Conservation (phyloP, 2,888 invertebrate species). For the Bembecia ichneumoniformis region DNA sequence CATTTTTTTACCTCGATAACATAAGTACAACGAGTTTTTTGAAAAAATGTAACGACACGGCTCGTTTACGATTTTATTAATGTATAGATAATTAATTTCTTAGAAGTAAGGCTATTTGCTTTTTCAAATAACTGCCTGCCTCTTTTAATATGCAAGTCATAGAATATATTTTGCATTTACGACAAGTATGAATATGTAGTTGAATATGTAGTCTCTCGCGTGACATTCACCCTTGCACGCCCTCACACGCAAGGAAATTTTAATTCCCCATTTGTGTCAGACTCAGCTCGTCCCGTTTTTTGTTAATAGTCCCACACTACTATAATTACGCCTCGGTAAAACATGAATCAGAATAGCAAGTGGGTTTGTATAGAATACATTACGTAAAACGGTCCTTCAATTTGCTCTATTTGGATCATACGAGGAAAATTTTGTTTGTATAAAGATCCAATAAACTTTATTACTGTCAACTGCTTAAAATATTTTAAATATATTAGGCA, state of each 20-base stretch:
- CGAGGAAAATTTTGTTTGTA: no score
- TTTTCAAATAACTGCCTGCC: neutral
- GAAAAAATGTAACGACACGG: no score
- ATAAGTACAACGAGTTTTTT: no score
- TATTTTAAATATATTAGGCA: no score
- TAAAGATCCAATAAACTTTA: no score
- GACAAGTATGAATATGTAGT: neutral
- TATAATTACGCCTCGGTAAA: neutral
- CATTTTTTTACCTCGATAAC: no score
- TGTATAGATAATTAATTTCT: neutral
- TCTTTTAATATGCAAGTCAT: neutral
- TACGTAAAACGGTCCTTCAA: neutral
- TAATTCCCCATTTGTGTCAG: slow-evolving; percentile 19
- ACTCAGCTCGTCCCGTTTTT: slow-evolving; percentile 2
- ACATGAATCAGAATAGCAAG: neutral
- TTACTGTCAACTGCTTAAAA: no score
- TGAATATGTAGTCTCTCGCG: slow-evolving; percentile 33
- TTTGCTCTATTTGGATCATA: neutral
- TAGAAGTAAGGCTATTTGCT: neutral
- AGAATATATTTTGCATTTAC: neutral
- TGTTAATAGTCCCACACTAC: neutral
- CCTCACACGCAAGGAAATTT: slow-evolving; percentile 27
- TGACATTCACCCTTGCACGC: slow-evolving; percentile 37
- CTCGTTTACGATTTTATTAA: no score
- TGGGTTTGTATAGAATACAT: neutral